These are phyloP conservation scores for Drosophila meridionalis DNA, from an alignment of 2,888 invertebrate species.

Conservation along the genomic window DNA sequence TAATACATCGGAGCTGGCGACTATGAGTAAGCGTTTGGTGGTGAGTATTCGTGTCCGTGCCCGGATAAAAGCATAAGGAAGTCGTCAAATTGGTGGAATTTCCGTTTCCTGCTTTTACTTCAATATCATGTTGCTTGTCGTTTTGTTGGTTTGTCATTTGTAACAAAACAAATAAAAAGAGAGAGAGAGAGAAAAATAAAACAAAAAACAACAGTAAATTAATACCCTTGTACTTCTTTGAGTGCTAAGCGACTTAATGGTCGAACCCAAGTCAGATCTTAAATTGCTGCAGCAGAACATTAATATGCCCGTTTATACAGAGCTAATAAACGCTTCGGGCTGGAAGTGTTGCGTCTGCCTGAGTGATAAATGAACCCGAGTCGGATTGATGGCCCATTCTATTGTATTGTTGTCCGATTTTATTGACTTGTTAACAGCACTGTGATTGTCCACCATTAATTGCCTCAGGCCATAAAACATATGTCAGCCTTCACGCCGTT, in stretches of 20 bases:
- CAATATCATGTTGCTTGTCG: slow-evolving; percentile 33
- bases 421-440: slow-evolving; percentile 17
- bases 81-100: slow-evolving; percentile 56
- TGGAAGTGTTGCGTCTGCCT: slow-evolving; percentile 6
- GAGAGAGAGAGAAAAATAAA: background rate
- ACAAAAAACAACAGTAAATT: background rate
- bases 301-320: slow-evolving; percentile 12
- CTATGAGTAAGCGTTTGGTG: background rate
- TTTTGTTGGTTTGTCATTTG: slow-evolving; percentile 16
- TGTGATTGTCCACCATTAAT: background rate
- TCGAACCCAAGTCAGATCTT: slow-evolving; percentile 7
- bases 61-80: slow-evolving; percentile 37
- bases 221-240: background rate
- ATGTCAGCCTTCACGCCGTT: background rate
- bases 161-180: background rate
- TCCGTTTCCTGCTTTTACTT: slow-evolving; percentile 52
- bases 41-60: slow-evolving; percentile 15
- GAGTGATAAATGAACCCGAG: slow-evolving; percentile 8
- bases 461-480: background rate
- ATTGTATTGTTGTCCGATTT: slow-evolving; percentile 18
- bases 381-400: slow-evolving; percentile 42
- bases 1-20: background rate
- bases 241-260: slow-evolving; percentile 13
- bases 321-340: slow-evolving; percentile 3
- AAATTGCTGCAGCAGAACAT: slow-evolving; percentile 13